A percentile compares a stretch with the other conserved stretches of the same genome.
Conservation (phyloP, 2,797 vertebrate genomes). For the Aulostomus chinensis region DNA sequence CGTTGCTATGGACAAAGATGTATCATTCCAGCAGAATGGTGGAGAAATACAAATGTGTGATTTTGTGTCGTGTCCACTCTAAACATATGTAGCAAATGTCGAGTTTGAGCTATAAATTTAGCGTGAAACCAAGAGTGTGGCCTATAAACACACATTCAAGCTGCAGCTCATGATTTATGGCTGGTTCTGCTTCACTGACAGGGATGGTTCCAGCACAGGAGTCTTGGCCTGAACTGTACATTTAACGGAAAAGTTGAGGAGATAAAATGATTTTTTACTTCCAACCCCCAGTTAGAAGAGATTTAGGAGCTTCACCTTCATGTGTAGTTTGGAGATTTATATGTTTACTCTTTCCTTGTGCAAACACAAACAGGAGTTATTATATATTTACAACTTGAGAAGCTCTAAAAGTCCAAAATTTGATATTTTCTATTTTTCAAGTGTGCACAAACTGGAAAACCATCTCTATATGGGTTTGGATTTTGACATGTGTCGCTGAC, state of each 20-base stretch:
- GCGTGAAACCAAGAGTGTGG: constrained; percentile 27
- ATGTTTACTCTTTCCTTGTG: too few species aligned
- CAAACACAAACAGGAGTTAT: too few species aligned
- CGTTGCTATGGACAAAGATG: constrained; percentile 38
- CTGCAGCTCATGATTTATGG: constrained; percentile 25
- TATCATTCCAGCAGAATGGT: constrained; percentile 50
- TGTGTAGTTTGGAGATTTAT: too few species aligned
- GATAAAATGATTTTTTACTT: neutral
- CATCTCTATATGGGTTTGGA: too few species aligned
- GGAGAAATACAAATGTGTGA: constrained; percentile 11
- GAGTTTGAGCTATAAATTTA: constrained; percentile 36
- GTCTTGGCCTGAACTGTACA: constrained; percentile 11
- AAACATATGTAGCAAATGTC: constrained; percentile 22
- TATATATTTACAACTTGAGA: too few species aligned
- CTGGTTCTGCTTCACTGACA: constrained; percentile 19
- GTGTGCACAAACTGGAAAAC: too few species aligned
- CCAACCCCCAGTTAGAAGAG: neutral
- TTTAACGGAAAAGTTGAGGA: constrained; percentile 7
- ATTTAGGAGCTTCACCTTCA: too few species aligned
- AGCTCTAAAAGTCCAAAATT: too few species aligned
- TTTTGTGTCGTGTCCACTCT: constrained; percentile 30
- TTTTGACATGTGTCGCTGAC: too few species aligned
- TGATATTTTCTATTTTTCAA: too few species aligned
- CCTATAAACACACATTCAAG: constrained; percentile 7
- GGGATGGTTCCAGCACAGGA: constrained; percentile 19